Conservation (phyloP, 2,888 invertebrate genomes). For the Chelonus formosanus region DNA sequence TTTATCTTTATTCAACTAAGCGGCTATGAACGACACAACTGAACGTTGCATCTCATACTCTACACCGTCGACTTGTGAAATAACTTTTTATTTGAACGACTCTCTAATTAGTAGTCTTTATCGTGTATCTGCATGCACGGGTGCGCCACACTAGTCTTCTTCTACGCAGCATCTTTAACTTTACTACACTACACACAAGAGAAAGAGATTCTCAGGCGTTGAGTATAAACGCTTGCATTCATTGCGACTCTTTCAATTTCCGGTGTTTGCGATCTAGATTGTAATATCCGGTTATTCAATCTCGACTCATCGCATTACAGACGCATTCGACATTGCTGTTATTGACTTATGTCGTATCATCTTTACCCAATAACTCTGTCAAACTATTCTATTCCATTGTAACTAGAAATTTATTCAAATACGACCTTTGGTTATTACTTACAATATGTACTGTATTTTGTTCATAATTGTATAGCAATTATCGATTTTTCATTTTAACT, state of each 20-base stretch:
- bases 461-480: too few species aligned
- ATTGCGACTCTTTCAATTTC: constrained; percentile 34
- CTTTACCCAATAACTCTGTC: constrained; percentile 12
- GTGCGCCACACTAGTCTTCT: constrained; percentile 14
- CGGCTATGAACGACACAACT: not conserved
- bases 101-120: constrained; percentile 40
- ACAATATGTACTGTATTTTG: too few species aligned
- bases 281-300: constrained; percentile 34
- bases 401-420: too few species aligned
- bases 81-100: constrained; percentile 38
- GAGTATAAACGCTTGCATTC: constrained; percentile 31
- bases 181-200: constrained; percentile 11
- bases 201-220: constrained; percentile 25
- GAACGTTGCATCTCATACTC: constrained; percentile 12
- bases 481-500: too few species aligned
- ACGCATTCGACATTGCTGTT: constrained; percentile 19
- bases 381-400: not conserved
- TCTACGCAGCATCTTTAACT: constrained; percentile 29
- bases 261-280: constrained; percentile 35
- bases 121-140: constrained; percentile 30
- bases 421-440: too few species aligned
- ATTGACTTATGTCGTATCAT: constrained; percentile 5
- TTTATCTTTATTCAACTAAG: constrained; percentile 32
- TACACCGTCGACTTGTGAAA: constrained; percentile 31
- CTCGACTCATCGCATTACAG: constrained; percentile 20